These are phyloP conservation scores for Athene noctua DNA, from an alignment of 2,113 vertebrate species.

Conservation along the genomic window DNA sequence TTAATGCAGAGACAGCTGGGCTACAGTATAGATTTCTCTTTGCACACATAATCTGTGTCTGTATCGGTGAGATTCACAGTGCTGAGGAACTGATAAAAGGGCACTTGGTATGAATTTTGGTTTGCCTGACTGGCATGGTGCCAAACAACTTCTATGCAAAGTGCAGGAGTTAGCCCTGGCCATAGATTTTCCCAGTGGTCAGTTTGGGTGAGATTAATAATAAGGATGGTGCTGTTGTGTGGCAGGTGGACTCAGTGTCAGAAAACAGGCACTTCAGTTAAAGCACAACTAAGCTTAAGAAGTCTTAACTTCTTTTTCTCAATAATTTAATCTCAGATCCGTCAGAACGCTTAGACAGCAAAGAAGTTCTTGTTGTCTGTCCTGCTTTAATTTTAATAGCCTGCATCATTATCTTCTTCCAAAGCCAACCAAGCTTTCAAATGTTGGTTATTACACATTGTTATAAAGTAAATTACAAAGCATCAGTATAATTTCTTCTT, in stretches of 20 bases:
- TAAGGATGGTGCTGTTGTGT: background rate
- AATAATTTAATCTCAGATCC: background rate
- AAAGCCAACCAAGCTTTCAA: background rate
- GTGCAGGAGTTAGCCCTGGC: background rate
- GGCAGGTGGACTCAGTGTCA: background rate
- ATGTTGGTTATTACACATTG: background rate
- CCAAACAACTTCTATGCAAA: background rate
- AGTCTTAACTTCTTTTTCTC: background rate
- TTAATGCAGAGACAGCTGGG: background rate
- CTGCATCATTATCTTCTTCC: background rate
- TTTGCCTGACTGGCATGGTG: rapidly evolving
- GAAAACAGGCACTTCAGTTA: background rate
- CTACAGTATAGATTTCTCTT: background rate
- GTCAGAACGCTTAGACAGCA: background rate
- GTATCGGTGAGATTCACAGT: background rate
- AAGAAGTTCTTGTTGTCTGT: background rate
- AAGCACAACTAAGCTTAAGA: background rate
- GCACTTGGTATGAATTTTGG: background rate
- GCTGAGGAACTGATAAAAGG: background rate
- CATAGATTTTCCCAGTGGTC: background rate
- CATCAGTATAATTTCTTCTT: background rate
- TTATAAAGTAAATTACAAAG: background rate
- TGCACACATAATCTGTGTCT: background rate
- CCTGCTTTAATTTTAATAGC: background rate
- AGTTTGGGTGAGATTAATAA: background rate